Evolutionary conservation across 2,888 invertebrate genomes (phyloP).

Genomic region (Drosophila eohydei): DNA sequence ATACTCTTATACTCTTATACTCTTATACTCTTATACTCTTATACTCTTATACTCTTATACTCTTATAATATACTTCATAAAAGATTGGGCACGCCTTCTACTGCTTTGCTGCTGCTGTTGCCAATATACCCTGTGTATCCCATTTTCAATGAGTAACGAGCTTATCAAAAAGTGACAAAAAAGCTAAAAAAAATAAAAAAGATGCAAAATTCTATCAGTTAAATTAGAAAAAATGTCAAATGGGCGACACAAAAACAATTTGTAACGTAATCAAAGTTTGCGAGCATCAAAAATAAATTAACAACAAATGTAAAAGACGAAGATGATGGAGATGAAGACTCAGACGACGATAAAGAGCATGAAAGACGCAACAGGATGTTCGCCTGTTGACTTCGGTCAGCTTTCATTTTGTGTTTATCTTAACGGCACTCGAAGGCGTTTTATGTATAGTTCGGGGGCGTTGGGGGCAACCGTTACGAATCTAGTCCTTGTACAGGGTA

Average conservation of each 20-base stretch:
- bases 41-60: not conserved
- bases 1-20: not conserved
- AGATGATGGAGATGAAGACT: not conserved
- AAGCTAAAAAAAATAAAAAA: not conserved
- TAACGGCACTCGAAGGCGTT: conserved; percentile 10
- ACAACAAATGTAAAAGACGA: conserved; percentile 3
- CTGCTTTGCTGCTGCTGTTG: no score
- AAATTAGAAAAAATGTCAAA: conserved; percentile 43
- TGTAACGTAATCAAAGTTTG: conserved; percentile 63
- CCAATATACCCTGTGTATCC: not conserved
- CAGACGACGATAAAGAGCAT: not conserved
- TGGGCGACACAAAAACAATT: conserved; percentile 14
- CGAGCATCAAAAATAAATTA: conserved; percentile 49
- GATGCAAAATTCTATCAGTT: conserved; percentile 43
- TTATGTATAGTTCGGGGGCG: conserved; percentile 1
- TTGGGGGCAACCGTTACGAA: conserved; percentile 6
- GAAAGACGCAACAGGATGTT: conserved; percentile 6
- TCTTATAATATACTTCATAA: not conserved
- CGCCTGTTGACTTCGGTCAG: conserved; percentile 10
- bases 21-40: not conserved
- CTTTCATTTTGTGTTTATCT: not conserved
- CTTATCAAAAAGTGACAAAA: conserved; percentile 11
- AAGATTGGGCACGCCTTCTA: not conserved
- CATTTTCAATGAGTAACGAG: not conserved
- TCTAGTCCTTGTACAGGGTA: not conserved